Evolutionary conservation across 1,140 invertebrate genomes (phyloP).

Genomic region (Arctopsyche grandis): DNA sequence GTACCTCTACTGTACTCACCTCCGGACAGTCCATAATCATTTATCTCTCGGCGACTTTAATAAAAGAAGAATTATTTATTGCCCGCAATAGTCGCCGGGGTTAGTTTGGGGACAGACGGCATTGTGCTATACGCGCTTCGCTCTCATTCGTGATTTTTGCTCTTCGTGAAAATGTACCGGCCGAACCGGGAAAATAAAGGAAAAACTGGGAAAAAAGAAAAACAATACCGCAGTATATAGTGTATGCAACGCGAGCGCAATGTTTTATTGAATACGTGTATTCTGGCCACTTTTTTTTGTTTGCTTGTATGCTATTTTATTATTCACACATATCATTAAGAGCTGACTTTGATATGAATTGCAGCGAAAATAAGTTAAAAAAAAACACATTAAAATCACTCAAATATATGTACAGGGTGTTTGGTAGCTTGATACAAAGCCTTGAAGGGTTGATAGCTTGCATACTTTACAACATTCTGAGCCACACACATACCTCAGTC

Average conservation of each 20-base stretch:
- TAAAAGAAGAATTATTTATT: constrained; percentile 52
- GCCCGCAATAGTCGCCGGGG: constrained; percentile 45
- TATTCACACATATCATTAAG: no score
- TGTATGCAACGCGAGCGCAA: not conserved
- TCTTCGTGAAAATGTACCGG: constrained; percentile 13
- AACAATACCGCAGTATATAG: not conserved
- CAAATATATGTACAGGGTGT: no score
- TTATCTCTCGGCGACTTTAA: constrained; percentile 52
- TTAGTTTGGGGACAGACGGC: constrained; percentile 37
- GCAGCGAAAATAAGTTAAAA: no score
- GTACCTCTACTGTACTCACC: constrained; percentile 38
- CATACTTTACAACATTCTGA: no score
- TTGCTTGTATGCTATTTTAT: not conserved
- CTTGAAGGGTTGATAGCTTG: no score
- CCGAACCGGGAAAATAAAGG: constrained; percentile 22
- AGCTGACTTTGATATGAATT: no score
- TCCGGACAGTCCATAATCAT: constrained; percentile 49
- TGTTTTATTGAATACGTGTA: constrained; percentile 19
- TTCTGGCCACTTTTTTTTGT: not conserved
- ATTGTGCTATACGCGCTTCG: constrained; percentile 18
- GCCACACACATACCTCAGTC: no score
- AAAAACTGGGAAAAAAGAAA: constrained; percentile 17
- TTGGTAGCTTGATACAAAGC: no score
- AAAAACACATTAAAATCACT: no score
- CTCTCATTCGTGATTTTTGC: constrained; percentile 23